A percentile compares a stretch with the other conserved stretches of the same genome.
Conservation (phyloP, 2,797 vertebrate species). For the Urosaurus nigricauda region DNA sequence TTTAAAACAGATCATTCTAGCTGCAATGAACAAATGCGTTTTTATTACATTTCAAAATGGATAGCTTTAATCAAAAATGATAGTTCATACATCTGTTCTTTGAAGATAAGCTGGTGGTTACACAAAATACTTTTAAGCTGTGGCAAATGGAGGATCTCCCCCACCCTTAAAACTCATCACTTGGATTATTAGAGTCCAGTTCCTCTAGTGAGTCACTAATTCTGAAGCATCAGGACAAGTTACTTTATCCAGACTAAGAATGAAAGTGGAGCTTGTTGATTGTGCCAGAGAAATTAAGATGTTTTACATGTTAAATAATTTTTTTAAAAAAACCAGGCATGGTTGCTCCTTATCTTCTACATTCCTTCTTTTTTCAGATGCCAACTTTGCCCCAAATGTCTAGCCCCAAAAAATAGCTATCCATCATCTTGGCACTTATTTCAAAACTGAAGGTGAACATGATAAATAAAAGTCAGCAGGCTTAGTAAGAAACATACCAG, state of each 20-base stretch:
- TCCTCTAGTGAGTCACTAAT: conserved; percentile 72
- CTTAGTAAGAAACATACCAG: conserved; percentile 30
- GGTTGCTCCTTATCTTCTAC: conserved; percentile 40
- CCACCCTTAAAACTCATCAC: conserved; percentile 73
- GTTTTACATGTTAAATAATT: conserved; percentile 60
- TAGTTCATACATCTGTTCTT: conserved; percentile 78
- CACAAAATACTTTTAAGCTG: conserved; percentile 71
- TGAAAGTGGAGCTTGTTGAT: conserved; percentile 67
- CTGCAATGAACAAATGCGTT: conserved; percentile 66
- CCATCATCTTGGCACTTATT: conserved; percentile 51
- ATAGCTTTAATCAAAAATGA: conserved; percentile 80
- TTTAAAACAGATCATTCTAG: conserved; percentile 67
- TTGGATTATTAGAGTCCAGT: conserved; percentile 75
- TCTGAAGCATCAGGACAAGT: conserved; percentile 70
- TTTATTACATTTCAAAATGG: conserved; percentile 64
- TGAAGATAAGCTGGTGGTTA: conserved; percentile 78
- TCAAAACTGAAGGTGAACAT: conserved; percentile 56
- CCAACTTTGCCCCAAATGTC: conserved; percentile 29
- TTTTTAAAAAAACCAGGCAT: conserved; percentile 31
- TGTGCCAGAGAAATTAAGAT: conserved; percentile 66
- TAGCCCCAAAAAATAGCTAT: conserved; percentile 57
- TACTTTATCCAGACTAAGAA: conserved; percentile 70
- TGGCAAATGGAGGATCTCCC: conserved; percentile 72
- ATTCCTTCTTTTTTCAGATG: conserved; percentile 31
- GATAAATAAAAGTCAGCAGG: conserved; percentile 52